A percentile compares a stretch with the other conserved stretches of the same genome.
Evolutionary conservation across 1,140 invertebrate species (phyloP).

Genomic region (Diprion similis): DNA sequence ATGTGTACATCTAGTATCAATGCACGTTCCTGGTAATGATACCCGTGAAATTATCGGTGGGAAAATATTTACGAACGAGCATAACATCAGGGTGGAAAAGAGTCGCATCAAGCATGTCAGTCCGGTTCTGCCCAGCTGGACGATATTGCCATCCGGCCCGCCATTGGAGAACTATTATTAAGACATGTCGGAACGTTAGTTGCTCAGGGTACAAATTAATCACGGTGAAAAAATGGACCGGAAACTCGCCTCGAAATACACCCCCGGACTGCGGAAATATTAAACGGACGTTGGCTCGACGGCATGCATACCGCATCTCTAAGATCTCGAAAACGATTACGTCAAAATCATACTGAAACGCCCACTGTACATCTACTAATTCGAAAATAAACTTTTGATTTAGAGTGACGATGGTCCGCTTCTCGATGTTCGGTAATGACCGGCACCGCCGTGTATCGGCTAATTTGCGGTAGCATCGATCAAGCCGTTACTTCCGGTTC

Average conservation of each 20-base stretch:
- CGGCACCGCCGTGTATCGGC: neutral
- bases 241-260: constrained; percentile 45
- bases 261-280: constrained; percentile 41
- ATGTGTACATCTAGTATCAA: too few relatives aligned
- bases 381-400: constrained; percentile 2
- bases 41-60: too few relatives aligned
- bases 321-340: constrained; percentile 4
- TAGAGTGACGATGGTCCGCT: neutral
- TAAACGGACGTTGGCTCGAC: constrained; percentile 6
- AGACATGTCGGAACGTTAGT: neutral
- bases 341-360: neutral
- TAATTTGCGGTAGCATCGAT: neutral
- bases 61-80: too few relatives aligned
- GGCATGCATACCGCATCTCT: neutral
- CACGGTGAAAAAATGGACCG: constrained; percentile 29
- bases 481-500: neutral
- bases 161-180: neutral
- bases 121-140: too few relatives aligned
- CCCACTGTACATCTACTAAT: neutral
- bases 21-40: too few relatives aligned
- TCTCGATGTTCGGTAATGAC: neutral
- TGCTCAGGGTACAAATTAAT: constrained; percentile 29
- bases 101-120: too few relatives aligned
- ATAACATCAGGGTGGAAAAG: too few relatives aligned
- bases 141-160: too few relatives aligned